These are phyloP conservation scores for Drosophila biarmipes DNA, from an alignment of 1,140 invertebrate species.

Conservation along the genomic window DNA sequence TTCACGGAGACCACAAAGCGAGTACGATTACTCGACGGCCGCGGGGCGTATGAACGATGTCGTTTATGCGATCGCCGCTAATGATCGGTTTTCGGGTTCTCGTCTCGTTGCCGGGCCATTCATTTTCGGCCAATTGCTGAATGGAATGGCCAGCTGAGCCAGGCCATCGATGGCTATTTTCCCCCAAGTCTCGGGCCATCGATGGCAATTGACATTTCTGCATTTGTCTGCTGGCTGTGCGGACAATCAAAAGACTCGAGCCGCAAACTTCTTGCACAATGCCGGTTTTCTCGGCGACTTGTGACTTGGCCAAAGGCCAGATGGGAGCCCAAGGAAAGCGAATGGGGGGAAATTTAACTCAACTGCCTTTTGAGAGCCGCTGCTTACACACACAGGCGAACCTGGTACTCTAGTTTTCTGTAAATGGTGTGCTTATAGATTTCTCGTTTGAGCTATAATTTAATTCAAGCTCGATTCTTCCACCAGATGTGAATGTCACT, in stretches of 20 bases:
- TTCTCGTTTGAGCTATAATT: conserved; percentile 51
- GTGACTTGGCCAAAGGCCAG: background rate
- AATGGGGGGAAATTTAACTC: background rate
- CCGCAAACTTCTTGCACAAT: conserved; percentile 49
- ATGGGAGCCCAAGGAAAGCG: conserved; percentile 19
- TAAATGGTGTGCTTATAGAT: conserved; percentile 37
- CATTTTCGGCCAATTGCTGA: conserved; percentile 48
- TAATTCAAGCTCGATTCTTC: conserved; percentile 47
- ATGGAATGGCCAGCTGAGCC: conserved; percentile 30
- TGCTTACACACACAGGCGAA: background rate
- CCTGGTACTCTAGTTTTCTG: conserved; percentile 41
- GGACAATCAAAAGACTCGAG: conserved; percentile 48
- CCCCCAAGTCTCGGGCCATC: conserved; percentile 48
- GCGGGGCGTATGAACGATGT: conserved; percentile 71
- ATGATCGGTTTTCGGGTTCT: conserved; percentile 55
- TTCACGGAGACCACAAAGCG: conserved; percentile 65
- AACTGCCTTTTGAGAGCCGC: background rate
- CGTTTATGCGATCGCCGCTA: conserved; percentile 61
- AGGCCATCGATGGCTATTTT: conserved; percentile 39
- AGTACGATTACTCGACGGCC: conserved; percentile 58
- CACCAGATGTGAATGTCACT: conserved; percentile 53
- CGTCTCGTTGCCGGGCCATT: conserved; percentile 25
- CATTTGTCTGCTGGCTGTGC: conserved; percentile 14
- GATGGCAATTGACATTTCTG: conserved; percentile 49
- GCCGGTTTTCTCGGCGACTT: background rate